Base-by-base conservation (phyloP, 2,113 vertebrate species). In the Corvus cornix region DNA sequence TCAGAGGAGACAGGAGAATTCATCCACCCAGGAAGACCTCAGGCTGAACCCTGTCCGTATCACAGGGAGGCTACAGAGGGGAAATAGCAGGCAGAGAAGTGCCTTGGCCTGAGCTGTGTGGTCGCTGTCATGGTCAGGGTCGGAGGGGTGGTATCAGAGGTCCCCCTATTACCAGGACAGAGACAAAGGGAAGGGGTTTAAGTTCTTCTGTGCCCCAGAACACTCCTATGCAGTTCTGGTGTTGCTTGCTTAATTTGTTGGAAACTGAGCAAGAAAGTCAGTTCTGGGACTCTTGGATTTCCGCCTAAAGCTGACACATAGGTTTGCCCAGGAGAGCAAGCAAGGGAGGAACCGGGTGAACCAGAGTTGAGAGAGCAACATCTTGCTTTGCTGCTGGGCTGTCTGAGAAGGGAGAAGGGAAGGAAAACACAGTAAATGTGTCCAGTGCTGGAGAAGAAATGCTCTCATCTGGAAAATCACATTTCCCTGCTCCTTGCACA, bases 131-230 rank as follows among this genome's bases (percentile, higher is more conserved):
- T 1, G 2, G 31, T 2, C 37, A 14, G 2, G 44, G 20, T 24
- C 0, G 0, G 23, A 87, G 51, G 19, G 18, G 7, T 48, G 48
- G 7, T 28, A 5, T 75, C 2, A 1, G 10, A 28, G 8, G 2
- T 66, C 5, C 33, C 30, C 5, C 6, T 41, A 0, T 68, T 62
- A 63, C 5, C 28, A 78, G n/a, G 35, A 19, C 26, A 76, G 24
- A 43, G 27, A 37, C 7, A 63, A 73, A 77, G 4, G 13, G 16
- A 51, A 79, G 7, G 9, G 0, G 1, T 16, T 69, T 9, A 21
- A 6, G 7, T 28, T 68, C 24, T 83, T 68, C 30, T 43, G 64
- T 75, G 27, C n/a, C 62, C 37, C 46, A 52, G 44, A 66, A 27
- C 0, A 0, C 20, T 53, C 58, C 49, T 26, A 5, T 53, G 31